phyloP scores from a whole-genome alignment of 2,797 vertebrate species.

The Xiphophorus birchmanni region DNA sequence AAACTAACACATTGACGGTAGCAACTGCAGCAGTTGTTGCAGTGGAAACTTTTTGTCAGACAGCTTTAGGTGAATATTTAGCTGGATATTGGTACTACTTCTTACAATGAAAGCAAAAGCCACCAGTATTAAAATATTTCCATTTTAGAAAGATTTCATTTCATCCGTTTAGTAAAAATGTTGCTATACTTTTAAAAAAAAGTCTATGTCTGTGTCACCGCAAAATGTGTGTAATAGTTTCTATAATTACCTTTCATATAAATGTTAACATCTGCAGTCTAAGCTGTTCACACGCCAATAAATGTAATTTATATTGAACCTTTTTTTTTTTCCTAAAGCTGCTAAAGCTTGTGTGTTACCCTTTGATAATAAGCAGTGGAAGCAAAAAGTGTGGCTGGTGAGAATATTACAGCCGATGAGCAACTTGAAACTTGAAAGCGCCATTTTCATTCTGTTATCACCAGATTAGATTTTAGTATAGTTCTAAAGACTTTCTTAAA shows the following conservation, averaged over 20 bases:
- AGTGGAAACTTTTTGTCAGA: neutral
- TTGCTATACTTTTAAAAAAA: neutral
- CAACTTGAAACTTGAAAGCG: neutral
- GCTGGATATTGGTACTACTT: neutral
- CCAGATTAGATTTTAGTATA: neutral
- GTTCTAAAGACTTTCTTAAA: slow-evolving; percentile 8
- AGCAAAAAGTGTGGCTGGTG: neutral
- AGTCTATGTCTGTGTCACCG: neutral
- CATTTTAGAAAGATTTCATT: neutral
- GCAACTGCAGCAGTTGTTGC: neutral
- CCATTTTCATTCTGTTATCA: neutral
- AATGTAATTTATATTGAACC: neutral
- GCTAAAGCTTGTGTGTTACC: neutral
- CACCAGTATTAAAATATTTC: neutral
- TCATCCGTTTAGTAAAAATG: neutral
- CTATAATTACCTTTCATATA: neutral
- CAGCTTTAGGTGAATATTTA: neutral
- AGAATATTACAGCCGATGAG: neutral
- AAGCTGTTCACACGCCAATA: neutral
- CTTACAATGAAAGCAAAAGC: neutral
- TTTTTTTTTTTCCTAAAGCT: neutral
- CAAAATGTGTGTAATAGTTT: neutral
- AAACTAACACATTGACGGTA: neutral
- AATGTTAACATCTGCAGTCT: neutral
- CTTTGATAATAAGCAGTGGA: neutral